A percentile compares a stretch with the other conserved stretches of the same genome.
These are phyloP conservation scores for Darevskia nairensis DNA, from an alignment of 2,797 vertebrate species.

Conservation along the genomic window DNA sequence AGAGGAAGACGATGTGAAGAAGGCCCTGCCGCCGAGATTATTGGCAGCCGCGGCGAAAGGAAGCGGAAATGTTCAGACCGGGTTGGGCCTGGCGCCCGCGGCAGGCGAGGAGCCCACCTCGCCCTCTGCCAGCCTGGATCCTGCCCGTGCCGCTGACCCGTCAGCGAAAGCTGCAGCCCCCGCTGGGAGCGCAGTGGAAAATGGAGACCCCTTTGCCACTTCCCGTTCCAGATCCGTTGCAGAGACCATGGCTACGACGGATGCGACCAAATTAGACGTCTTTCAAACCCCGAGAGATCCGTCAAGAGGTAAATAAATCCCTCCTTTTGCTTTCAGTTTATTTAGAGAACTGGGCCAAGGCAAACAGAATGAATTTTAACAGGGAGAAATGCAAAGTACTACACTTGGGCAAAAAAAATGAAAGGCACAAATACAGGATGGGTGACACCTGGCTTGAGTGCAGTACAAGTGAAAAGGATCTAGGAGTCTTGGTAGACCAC, in stretches of 20 bases:
- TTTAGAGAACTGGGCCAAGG: too few relatives aligned
- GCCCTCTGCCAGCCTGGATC: not conserved
- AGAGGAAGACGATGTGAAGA: constrained; percentile 12
- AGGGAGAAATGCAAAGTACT: too few relatives aligned
- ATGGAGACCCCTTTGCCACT: constrained; percentile 18
- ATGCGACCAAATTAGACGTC: constrained; percentile 42
- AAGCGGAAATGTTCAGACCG: constrained; percentile 28
- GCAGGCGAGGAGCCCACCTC: constrained; percentile 3
- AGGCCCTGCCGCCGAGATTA: not conserved
- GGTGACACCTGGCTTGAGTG: too few relatives aligned
- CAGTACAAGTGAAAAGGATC: too few relatives aligned
- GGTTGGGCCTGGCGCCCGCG: not conserved
- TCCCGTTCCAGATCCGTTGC: not conserved
- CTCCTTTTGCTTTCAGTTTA: not conserved
- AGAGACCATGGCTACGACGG: constrained; percentile 49
- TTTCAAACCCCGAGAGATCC: constrained; percentile 50
- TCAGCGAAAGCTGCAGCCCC: not conserved
- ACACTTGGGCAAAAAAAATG: too few relatives aligned
- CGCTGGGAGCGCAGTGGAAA: not conserved
- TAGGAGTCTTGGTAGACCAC: too few relatives aligned
- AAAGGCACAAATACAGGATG: too few relatives aligned
- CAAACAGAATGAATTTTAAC: too few relatives aligned
- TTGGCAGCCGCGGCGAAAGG: constrained; percentile 10
- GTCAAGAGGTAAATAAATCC: constrained; percentile 73
- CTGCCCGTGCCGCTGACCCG: not conserved